These are phyloP conservation scores for Rhinogobius similis DNA, from an alignment of 2,113 vertebrate genomes.

Conservation along the genomic window DNA sequence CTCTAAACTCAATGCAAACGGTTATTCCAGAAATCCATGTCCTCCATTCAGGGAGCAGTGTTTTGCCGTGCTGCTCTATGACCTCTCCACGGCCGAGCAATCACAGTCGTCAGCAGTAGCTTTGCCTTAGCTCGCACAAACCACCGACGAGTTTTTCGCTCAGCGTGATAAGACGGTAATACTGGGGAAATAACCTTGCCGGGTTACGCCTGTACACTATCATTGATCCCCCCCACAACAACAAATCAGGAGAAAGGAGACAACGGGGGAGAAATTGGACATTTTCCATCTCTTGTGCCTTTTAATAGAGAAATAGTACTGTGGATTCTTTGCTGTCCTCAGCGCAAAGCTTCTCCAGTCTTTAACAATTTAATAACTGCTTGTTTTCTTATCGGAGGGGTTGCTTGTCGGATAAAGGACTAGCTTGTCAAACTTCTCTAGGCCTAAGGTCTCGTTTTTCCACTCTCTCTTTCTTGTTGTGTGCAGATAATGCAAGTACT, in stretches of 20 bases:
- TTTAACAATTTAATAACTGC: slow-evolving; percentile 71
- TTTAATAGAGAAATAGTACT: slow-evolving; percentile 54
- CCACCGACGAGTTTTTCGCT: slow-evolving; percentile 59
- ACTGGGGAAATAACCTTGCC: slow-evolving; percentile 68
- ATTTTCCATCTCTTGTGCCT: slow-evolving; percentile 56
- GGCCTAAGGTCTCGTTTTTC: slow-evolving; percentile 40
- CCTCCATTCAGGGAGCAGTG: slow-evolving; percentile 47
- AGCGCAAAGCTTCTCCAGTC: slow-evolving; percentile 47
- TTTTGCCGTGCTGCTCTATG: slow-evolving; percentile 47
- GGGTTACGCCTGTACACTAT: slow-evolving; percentile 51
- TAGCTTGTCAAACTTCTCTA: slow-evolving; percentile 64
- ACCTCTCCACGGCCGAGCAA: slow-evolving; percentile 62
- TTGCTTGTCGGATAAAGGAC: slow-evolving; percentile 71
- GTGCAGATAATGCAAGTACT: slow-evolving; percentile 36
- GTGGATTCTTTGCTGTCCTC: slow-evolving; percentile 44
- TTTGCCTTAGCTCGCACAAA: slow-evolving; percentile 47
- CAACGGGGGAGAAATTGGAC: slow-evolving; percentile 50
- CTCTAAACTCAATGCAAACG: slow-evolving; percentile 21
- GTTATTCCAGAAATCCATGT: slow-evolving; percentile 33
- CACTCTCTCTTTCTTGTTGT: slow-evolving; percentile 30
- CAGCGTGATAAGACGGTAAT: slow-evolving; percentile 66
- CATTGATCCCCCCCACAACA: slow-evolving; percentile 57
- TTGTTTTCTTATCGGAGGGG: slow-evolving; percentile 60
- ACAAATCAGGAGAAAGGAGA: slow-evolving; percentile 56
- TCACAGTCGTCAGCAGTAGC: slow-evolving; percentile 59